Evolutionary conservation across 2,888 invertebrate species (phyloP).

Genomic region (Torymus auratus): DNA sequence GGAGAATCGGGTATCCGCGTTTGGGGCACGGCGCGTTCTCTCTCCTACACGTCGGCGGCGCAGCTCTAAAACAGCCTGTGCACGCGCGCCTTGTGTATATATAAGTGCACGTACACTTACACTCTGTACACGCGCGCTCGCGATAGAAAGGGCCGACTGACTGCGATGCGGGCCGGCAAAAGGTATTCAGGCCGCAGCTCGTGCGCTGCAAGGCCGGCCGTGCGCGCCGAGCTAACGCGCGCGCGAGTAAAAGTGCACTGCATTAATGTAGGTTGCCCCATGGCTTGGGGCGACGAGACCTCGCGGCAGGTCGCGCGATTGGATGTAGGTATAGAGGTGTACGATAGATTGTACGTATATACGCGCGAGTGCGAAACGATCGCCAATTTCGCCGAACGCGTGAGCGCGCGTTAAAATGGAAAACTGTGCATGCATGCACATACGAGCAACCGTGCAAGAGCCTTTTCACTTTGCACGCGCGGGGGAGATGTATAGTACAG

Average conservation of each 20-base stretch:
- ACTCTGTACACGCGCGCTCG: too few species aligned
- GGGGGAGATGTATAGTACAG: too few species aligned
- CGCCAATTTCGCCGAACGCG: conserved; percentile 35
- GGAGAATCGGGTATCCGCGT: too few species aligned
- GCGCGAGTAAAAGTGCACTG: conserved; percentile 69
- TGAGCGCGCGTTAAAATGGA: conserved; percentile 4
- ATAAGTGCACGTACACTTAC: too few species aligned
- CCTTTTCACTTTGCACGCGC: too few species aligned
- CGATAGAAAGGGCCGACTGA: conserved; percentile 25
- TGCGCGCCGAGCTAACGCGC: conserved; percentile 50
- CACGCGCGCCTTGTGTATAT: too few species aligned
- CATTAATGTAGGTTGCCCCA: conserved; percentile 72
- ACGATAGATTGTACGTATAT: neutral
- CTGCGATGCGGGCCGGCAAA: conserved; percentile 7
- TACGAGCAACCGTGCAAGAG: too few species aligned
- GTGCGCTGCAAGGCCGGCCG: conserved; percentile 64
- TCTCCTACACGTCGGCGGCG: too few species aligned
- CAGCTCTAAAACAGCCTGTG: too few species aligned
- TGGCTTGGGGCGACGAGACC: conserved; percentile 66
- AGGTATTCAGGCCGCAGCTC: conserved; percentile 69
- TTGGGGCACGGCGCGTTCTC: too few species aligned
- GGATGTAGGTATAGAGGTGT: neutral
- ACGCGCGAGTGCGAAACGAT: conserved; percentile 19
- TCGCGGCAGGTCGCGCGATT: conserved; percentile 45
- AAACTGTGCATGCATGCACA: neutral